A percentile compares a stretch with the other conserved stretches of the same genome.
phyloP scores from a whole-genome alignment of 2,113 vertebrate species.

The Charina bottae region DNA sequence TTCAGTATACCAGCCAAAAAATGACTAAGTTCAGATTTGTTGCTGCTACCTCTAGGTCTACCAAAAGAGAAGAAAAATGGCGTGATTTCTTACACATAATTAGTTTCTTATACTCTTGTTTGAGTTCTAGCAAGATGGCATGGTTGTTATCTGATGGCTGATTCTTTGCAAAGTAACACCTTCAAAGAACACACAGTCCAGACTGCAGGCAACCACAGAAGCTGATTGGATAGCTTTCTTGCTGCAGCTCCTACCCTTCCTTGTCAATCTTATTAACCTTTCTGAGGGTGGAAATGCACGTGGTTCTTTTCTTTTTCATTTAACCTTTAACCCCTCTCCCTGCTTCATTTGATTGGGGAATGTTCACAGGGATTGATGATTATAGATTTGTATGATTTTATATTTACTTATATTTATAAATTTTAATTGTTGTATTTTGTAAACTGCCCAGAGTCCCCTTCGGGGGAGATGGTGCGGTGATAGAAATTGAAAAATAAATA shows the following conservation, averaged over 20 bases:
- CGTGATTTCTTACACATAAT: neutral
- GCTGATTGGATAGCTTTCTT: neutral
- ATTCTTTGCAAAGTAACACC: neutral
- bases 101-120: neutral
- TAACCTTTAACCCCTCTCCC: neutral
- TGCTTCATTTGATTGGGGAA: neutral
- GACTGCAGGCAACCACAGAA: neutral
- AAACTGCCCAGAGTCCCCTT: too few relatives aligned
- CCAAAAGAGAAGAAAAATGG: neutral
- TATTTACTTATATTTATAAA: too few relatives aligned
- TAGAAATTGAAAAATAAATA: too few relatives aligned
- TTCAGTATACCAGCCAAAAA: neutral
- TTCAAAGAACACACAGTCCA: neutral
- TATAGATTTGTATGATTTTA: too few relatives aligned
- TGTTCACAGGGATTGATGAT: neutral
- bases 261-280: neutral
- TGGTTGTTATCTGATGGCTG: neutral
- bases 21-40: neutral
- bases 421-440: too few relatives aligned
- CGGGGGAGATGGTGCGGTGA: too few relatives aligned
- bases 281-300: neutral
- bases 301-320: neutral
- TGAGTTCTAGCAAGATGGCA: neutral
- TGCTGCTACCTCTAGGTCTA: neutral
- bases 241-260: neutral